Evolutionary conservation across 1,140 invertebrate species (phyloP).

Genomic region (Saccostrea glomerata): DNA sequence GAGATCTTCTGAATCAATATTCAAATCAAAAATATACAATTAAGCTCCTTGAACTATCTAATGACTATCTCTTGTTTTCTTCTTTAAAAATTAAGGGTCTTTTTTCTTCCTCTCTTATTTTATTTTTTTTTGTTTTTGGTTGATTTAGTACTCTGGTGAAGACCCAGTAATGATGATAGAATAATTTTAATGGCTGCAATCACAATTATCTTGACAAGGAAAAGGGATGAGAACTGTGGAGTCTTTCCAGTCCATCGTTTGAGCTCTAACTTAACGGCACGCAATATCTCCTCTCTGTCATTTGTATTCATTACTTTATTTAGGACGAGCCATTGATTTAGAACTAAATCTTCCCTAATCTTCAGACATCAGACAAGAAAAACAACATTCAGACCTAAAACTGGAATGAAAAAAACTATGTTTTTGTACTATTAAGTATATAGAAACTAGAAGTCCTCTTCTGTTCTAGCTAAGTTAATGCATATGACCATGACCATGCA

Average conservation of each 20-base stretch:
- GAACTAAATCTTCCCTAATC: constrained; percentile 11
- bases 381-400: neutral
- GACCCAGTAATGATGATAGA: constrained; percentile 12
- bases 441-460: too few relatives aligned
- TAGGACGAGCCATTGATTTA: neutral
- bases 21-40: too few relatives aligned
- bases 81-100: neutral
- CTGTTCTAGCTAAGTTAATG: too few relatives aligned
- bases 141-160: neutral
- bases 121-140: neutral
- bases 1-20: too few relatives aligned
- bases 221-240: neutral
- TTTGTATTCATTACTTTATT: constrained; percentile 28
- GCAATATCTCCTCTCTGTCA: constrained; percentile 1
- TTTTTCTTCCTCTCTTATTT: neutral
- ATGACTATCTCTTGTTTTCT: too few relatives aligned
- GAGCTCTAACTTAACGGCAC: neutral
- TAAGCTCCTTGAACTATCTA: too few relatives aligned
- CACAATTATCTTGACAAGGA: neutral
- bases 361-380: neutral
- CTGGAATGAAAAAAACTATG: neutral
- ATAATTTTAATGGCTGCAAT: neutral
- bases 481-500: too few relatives aligned
- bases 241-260: constrained; percentile 6
- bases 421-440: too few relatives aligned